Conservation (phyloP, 2,113 vertebrate genomes). For the Aplodontia rufa region DNA sequence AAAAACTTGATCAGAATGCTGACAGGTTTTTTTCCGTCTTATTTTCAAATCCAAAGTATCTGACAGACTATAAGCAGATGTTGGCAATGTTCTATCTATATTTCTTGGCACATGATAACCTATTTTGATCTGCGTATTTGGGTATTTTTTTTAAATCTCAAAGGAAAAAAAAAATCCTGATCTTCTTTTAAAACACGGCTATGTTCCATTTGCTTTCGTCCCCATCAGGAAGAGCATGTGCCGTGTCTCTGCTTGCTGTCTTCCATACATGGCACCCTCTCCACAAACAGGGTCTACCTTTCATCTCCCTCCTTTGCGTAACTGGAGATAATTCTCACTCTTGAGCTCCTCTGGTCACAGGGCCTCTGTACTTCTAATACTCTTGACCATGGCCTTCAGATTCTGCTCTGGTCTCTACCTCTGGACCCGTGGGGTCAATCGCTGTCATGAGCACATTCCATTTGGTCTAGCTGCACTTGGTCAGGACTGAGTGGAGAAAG, state of each 20-base stretch:
- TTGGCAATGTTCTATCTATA: neutral
- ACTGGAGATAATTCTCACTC: neutral
- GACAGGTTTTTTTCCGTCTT: neutral
- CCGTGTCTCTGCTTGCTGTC: neutral
- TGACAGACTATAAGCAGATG: neutral
- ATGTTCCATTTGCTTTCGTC: neutral
- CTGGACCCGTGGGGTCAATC: neutral
- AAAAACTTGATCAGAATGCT: neutral
- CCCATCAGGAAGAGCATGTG: neutral
- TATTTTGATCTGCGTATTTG: neutral
- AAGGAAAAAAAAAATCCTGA: neutral
- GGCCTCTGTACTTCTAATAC: neutral
- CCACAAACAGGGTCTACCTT: slow-evolving; percentile 15
- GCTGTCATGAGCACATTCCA: neutral
- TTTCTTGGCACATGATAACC: neutral
- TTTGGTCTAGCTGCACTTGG: neutral
- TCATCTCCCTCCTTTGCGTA: slow-evolving; percentile 22
- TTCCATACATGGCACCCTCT: neutral
- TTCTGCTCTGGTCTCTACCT: neutral
- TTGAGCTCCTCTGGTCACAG: neutral
- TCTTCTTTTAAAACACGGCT: neutral
- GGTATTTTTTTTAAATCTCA: neutral
- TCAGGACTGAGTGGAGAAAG: neutral
- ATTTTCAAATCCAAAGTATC: neutral
- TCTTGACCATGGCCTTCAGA: neutral